Evolutionary conservation across 2,113 vertebrate genomes (phyloP).

Genomic region (Ahaetulla prasina): DNA sequence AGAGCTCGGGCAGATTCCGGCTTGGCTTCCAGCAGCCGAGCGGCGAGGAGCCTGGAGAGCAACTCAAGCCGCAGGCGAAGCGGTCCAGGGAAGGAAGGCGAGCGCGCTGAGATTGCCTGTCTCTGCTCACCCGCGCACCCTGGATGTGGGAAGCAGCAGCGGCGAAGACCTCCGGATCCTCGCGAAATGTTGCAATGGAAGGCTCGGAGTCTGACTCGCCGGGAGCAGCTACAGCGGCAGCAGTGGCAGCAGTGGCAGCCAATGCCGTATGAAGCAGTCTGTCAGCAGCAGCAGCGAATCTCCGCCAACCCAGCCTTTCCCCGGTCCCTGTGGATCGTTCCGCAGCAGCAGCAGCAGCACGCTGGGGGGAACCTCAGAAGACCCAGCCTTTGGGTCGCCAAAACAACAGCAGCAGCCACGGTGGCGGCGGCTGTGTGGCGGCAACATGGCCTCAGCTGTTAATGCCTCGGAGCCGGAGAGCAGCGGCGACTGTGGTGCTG

Average conservation of each 20-base stretch:
- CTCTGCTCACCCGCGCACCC: slow-evolving; percentile 52
- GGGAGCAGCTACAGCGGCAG: slow-evolving; percentile 72
- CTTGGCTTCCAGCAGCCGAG: neutral
- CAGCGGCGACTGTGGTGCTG: slow-evolving; percentile 36
- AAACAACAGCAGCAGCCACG: slow-evolving; percentile 61
- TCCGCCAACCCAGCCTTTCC: slow-evolving; percentile 65
- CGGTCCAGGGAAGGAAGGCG: slow-evolving; percentile 2
- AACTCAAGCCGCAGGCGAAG: neutral
- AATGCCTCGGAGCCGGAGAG: slow-evolving; percentile 82
- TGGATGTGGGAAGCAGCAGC: slow-evolving; percentile 79
- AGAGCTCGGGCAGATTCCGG: neutral
- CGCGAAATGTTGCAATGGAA: slow-evolving; percentile 96
- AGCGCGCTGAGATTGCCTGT: neutral
- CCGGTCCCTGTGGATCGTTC: slow-evolving; percentile 42
- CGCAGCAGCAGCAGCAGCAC: slow-evolving; percentile 34
- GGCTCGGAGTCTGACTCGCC: slow-evolving; percentile 88
- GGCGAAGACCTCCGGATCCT: slow-evolving; percentile 76
- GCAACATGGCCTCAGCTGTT: slow-evolving; percentile 96
- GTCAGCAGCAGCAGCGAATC: slow-evolving; percentile 67
- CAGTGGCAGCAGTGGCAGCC: slow-evolving; percentile 66
- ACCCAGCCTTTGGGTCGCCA: slow-evolving; percentile 57
- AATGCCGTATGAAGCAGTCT: slow-evolving; percentile 47
- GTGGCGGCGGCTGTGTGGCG: slow-evolving; percentile 58
- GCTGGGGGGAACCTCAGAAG: slow-evolving; percentile 65
- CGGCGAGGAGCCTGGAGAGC: neutral